Evolutionary conservation across 2,888 invertebrate species (phyloP).

Genomic region (Sphinx pinastri): DNA sequence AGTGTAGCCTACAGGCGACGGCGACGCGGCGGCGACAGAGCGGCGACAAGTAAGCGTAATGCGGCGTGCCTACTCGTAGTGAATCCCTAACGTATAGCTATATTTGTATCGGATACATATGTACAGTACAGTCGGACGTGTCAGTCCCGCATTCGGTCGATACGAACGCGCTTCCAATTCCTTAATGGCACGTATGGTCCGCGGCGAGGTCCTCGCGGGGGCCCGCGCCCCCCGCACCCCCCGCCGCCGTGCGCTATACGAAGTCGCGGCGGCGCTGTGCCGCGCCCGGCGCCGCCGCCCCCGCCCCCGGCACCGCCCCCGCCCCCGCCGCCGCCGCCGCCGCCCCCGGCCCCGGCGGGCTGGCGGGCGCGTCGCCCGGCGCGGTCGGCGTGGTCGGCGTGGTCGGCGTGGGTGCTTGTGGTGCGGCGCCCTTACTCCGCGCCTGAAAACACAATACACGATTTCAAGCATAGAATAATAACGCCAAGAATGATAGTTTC

Average conservation of each 20-base stretch:
- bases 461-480: not conserved
- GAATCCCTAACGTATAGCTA: slow-evolving; percentile 32
- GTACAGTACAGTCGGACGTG: slow-evolving; percentile 9
- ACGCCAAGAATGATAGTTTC: not conserved
- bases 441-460: slow-evolving; percentile 52
- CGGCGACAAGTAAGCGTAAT: slow-evolving; percentile 35
- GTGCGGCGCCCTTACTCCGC: slow-evolving; percentile 71
- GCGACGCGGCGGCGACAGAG: not conserved
- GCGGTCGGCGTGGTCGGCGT: slow-evolving; percentile 64
- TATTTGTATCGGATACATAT: slow-evolving; percentile 17
- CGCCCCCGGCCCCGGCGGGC: slow-evolving; percentile 35
- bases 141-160: not conserved
- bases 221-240: slow-evolving; percentile 44
- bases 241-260: slow-evolving; percentile 65
- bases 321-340: slow-evolving; percentile 53
- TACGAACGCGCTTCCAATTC: not conserved
- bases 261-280: slow-evolving; percentile 54
- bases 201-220: slow-evolving; percentile 23
- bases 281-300: slow-evolving; percentile 37
- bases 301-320: slow-evolving; percentile 33
- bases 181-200: slow-evolving; percentile 12
- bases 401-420: slow-evolving; percentile 66
- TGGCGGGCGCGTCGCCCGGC: slow-evolving; percentile 43
- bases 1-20: too few species aligned
- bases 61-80: slow-evolving; percentile 39